Conservation (phyloP, 2,113 vertebrate genomes). For the Hippocampus mohnikei region DNA sequence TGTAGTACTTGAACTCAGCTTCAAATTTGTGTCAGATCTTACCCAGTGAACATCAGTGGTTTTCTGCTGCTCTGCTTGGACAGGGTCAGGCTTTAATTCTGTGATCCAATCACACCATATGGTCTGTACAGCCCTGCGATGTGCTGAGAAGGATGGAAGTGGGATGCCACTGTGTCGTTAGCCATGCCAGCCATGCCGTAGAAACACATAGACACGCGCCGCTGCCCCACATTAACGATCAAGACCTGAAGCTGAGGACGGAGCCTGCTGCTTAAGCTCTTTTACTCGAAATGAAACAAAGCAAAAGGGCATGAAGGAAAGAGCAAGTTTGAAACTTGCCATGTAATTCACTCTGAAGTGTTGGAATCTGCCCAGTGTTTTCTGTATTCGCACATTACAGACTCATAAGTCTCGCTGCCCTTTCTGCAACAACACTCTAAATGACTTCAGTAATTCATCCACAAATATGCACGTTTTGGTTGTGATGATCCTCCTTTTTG, state of each 20-base stretch:
- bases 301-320: neutral
- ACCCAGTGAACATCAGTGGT: constrained; percentile 17
- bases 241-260: constrained; percentile 29
- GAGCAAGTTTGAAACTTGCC: neutral
- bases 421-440: constrained; percentile 29
- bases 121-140: constrained; percentile 55
- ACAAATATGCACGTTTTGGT: constrained; percentile 25
- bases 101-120: constrained; percentile 62
- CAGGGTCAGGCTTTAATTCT: constrained; percentile 55
- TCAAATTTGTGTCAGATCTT: constrained; percentile 39
- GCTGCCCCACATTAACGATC: constrained; percentile 40
- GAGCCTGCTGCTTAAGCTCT: constrained; percentile 3
- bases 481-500: constrained; percentile 49
- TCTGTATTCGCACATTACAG: constrained; percentile 28
- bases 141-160: constrained; percentile 48
- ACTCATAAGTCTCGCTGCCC: constrained; percentile 54
- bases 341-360: neutral
- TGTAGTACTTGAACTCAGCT: constrained; percentile 5
- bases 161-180: constrained; percentile 38
- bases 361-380: constrained; percentile 1
- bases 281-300: constrained; percentile 20
- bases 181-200: constrained; percentile 28
- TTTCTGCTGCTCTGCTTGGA: constrained; percentile 39
- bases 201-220: constrained; percentile 24
- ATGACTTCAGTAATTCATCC: constrained; percentile 53